Conservation (phyloP, 2,797 vertebrate genomes). For the Sebastes matsubarae region DNA sequence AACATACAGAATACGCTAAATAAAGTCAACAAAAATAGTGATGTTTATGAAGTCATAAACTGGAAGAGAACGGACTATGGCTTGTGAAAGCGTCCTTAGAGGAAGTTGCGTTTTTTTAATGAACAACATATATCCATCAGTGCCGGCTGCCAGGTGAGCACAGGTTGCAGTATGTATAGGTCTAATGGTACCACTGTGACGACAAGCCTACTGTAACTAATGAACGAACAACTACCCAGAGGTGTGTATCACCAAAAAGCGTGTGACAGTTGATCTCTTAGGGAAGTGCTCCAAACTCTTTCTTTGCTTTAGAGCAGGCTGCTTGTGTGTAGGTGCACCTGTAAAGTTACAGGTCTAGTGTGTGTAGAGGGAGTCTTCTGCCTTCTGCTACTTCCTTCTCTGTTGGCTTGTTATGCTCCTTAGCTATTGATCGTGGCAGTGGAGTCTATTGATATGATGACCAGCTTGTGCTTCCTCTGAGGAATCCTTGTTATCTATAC, state of each 20-base stretch:
- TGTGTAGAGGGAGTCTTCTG: background rate
- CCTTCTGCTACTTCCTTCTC: background rate
- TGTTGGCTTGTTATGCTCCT: constrained; percentile 32
- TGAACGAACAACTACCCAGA: background rate
- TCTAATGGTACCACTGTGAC: too few relatives aligned
- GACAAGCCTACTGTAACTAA: too few relatives aligned
- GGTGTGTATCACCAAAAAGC: background rate
- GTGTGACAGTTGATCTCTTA: background rate
- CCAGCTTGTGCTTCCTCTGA: constrained; percentile 8
- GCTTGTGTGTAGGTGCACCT: background rate
- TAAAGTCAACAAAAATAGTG: too few relatives aligned
- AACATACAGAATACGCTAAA: too few relatives aligned
- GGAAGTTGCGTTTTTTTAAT: too few relatives aligned
- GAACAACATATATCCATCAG: too few relatives aligned
- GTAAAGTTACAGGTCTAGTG: background rate
- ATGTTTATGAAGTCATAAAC: too few relatives aligned
- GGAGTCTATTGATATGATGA: constrained; percentile 37
- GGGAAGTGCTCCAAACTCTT: background rate
- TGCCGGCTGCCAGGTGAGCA: too few relatives aligned
- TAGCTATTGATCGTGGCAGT: constrained; percentile 45
- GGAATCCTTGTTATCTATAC: constrained; percentile 28
- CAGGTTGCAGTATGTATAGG: too few relatives aligned
- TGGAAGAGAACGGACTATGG: too few relatives aligned
- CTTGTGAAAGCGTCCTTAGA: too few relatives aligned
- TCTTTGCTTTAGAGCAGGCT: background rate